phyloP scores from a whole-genome alignment of 2,113 vertebrate genomes.

The Verasper variegatus region DNA sequence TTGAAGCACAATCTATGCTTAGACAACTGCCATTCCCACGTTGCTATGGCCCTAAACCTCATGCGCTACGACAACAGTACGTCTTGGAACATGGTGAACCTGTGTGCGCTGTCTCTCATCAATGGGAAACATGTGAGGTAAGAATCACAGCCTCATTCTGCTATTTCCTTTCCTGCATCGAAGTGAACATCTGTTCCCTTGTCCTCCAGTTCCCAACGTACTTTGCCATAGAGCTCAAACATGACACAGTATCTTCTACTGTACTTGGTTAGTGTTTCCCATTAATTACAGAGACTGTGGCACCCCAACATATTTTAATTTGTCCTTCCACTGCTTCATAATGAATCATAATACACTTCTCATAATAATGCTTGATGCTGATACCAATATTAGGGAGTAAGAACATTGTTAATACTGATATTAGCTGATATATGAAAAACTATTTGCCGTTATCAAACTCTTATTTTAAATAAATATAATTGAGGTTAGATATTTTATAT shows the following conservation, averaged over 20 bases:
- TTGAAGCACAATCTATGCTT: conserved; percentile 95
- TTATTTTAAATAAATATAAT: too few relatives aligned
- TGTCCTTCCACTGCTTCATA: background rate
- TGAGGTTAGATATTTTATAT: too few relatives aligned
- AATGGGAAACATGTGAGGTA: conserved; percentile 94
- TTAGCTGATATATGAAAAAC: too few relatives aligned
- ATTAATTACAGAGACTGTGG: background rate
- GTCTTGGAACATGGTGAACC: conserved; percentile 97
- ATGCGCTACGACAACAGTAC: conserved; percentile 95
- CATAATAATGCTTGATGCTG: too few relatives aligned
- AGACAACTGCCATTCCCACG: conserved; percentile 98
- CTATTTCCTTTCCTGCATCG: background rate
- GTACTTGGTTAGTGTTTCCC: background rate
- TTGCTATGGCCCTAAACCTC: conserved; percentile 95
- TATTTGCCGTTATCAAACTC: background rate
- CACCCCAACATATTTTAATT: background rate
- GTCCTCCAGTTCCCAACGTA: background rate
- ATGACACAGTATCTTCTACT: background rate
- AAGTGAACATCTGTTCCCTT: background rate
- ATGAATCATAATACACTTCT: too few relatives aligned
- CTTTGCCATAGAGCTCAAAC: background rate
- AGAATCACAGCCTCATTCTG: conserved; percentile 8
- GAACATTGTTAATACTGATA: too few relatives aligned
- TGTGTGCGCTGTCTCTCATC: conserved; percentile 89
- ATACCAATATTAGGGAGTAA: too few relatives aligned